Evolutionary conservation across 2,888 invertebrate species (phyloP), one percentile per base, ranked within the genome.

Genomic region (Scaptodrosophila latifasciaeformis): DNA sequence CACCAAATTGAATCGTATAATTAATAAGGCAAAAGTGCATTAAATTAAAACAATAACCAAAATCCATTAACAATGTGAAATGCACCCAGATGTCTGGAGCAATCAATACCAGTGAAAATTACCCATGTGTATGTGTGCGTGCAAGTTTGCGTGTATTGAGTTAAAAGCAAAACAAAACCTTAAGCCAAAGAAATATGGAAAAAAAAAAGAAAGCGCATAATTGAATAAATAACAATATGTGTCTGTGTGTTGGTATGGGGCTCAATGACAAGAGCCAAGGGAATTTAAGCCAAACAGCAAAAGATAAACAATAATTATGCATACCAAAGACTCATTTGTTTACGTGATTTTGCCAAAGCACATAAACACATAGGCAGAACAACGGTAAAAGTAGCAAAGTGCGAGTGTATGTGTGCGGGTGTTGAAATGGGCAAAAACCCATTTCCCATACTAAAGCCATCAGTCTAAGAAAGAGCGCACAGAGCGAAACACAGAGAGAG

Each of bases 201-300:
- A 7, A 31, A 31, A 58, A 72, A 72, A 72, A 72, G 71, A 72
- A 72, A 72, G 71, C 77, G 71, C 77, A 77, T 72, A 77, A 77
- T 72, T 72, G 67, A 74, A 74, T 74, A 74, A 70, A 70, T 77
- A 74, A 74, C 61, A 74, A 70, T 56, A 77, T 70, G 67, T 74
- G 59, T 44, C 65, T 58, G 27, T 27, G 27, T 27, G 27, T 27
- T 6, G 5, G 27, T 6, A n/a, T n/a, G 46, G 44, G 51, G 58
- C 62, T 54, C 62, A 71, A 61, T 76, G 71, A 69, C 70, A 71
- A 65, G 64, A 71, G 55, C 43, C 54, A 62, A 51, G 49, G 50
- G n/a, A n/a, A n/a, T n/a, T n/a, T n/a, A 59, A 50, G 55, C 45
- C 51, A 61, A 64, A 59, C 29, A 48, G 56, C 53, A 13, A n/a